phyloP scores from a whole-genome alignment of 2,113 vertebrate species.

The Lepus timidus region DNA sequence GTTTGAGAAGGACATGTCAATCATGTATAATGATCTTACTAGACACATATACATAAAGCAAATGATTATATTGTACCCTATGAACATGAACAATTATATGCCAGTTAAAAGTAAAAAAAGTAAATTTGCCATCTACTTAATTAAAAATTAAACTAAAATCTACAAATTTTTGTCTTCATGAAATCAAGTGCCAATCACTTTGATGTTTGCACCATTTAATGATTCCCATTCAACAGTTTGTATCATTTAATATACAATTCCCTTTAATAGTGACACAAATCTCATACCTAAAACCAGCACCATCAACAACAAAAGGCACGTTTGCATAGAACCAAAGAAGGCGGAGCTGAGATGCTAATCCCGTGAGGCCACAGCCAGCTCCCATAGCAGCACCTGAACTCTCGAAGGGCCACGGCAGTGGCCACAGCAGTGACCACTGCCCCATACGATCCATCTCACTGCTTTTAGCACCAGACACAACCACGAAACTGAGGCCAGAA shows the following conservation, averaged over 20 bases:
- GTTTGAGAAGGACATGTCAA: too few species aligned
- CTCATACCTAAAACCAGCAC: background rate
- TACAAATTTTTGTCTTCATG: background rate
- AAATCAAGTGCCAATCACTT: background rate
- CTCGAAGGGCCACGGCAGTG: accelerated
- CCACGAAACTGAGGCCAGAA: background rate
- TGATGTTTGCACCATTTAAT: background rate
- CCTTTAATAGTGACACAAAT: background rate
- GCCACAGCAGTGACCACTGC: background rate
- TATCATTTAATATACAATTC: background rate
- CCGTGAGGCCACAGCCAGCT: background rate
- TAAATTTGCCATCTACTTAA: too few species aligned
- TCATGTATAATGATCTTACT: too few species aligned
- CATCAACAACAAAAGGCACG: background rate
- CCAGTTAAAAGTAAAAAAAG: too few species aligned
- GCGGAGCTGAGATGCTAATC: background rate
- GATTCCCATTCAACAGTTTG: background rate
- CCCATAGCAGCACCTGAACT: background rate
- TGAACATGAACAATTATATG: too few species aligned
- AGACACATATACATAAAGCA: too few species aligned
- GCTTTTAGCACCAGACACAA: background rate
- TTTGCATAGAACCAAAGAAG: background rate
- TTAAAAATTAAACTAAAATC: too few species aligned
- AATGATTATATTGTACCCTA: too few species aligned
- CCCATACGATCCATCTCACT: background rate